Conservation (phyloP, 2,888 invertebrate genomes). For the Chrysolina americana region DNA sequence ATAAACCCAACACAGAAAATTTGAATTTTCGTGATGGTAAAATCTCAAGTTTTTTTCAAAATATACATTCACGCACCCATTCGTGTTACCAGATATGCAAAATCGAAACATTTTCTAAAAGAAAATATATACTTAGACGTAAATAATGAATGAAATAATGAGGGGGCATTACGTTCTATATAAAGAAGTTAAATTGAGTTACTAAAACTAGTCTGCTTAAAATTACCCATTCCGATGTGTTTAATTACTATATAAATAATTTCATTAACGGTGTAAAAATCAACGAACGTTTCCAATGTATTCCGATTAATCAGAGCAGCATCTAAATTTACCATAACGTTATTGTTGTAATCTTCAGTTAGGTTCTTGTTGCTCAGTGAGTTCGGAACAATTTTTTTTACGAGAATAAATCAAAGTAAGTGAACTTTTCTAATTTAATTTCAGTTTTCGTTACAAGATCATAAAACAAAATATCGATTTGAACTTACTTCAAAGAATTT, state of each 20-base stretch:
- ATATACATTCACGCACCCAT: constrained; percentile 8
- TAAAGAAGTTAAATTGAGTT: constrained; percentile 30
- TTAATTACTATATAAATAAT: constrained; percentile 41
- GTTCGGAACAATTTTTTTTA: constrained; percentile 20
- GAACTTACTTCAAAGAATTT: background rate
- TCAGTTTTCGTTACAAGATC: no score
- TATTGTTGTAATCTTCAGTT: constrained; percentile 39
- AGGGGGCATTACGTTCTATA: constrained; percentile 21
- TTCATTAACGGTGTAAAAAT: constrained; percentile 59
- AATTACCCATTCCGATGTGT: constrained; percentile 38
- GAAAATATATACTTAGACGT: constrained; percentile 15
- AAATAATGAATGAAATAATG: constrained; percentile 13
- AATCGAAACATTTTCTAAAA: constrained; percentile 25
- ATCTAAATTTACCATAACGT: constrained; percentile 39
- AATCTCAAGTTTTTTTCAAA: background rate
- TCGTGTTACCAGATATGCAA: constrained; percentile 25
- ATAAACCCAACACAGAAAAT: background rate
- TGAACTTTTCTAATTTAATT: background rate
- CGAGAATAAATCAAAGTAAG: constrained; percentile 9
- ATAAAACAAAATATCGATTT: background rate
- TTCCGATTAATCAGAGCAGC: constrained; percentile 54
- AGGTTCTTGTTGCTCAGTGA: constrained; percentile 31
- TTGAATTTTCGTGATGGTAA: background rate
- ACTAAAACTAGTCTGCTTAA: constrained; percentile 36
- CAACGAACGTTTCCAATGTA: constrained; percentile 59